Percentiles rank a stretch among this genome's conserved stretches.
phyloP scores from a whole-genome alignment of 2,888 invertebrate genomes.

The Dione juno region DNA sequence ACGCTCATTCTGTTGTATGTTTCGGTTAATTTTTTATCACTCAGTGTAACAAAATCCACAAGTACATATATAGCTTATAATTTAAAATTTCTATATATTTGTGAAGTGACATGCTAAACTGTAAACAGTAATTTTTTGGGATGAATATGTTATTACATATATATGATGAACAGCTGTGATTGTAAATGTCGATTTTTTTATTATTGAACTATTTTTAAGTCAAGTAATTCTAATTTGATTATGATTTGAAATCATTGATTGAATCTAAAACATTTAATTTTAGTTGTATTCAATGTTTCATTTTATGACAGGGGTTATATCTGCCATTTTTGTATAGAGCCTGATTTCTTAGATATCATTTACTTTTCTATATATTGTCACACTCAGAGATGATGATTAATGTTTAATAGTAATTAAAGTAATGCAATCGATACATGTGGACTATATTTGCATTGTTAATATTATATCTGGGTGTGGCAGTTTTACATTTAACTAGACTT shows the following conservation, averaged over 20 bases:
- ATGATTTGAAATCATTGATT: constrained; percentile 1
- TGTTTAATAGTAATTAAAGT: neutral
- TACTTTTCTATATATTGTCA: neutral
- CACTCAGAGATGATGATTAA: neutral
- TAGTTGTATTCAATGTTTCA: neutral
- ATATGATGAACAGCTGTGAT: constrained; percentile 11
- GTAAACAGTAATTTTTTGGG: too few species aligned
- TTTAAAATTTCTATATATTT: too few species aligned
- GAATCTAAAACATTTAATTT: neutral
- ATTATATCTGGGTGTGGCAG: neutral
- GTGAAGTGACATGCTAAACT: too few species aligned
- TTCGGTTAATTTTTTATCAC: too few species aligned
- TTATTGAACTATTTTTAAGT: too few species aligned
- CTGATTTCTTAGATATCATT: neutral
- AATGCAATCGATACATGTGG: neutral
- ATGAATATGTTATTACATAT: too few species aligned
- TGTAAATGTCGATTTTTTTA: neutral
- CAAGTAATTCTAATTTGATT: too few species aligned
- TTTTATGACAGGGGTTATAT: neutral
- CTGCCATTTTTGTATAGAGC: constrained; percentile 3
- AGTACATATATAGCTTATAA: too few species aligned
- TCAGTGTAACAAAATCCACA: too few species aligned
- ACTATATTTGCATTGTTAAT: neutral
- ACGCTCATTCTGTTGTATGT: too few species aligned
- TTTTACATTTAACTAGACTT: constrained; percentile 19